These are phyloP conservation scores for Hyposoter dolosus DNA, from an alignment of 2,888 invertebrate species.

Conservation along the genomic window DNA sequence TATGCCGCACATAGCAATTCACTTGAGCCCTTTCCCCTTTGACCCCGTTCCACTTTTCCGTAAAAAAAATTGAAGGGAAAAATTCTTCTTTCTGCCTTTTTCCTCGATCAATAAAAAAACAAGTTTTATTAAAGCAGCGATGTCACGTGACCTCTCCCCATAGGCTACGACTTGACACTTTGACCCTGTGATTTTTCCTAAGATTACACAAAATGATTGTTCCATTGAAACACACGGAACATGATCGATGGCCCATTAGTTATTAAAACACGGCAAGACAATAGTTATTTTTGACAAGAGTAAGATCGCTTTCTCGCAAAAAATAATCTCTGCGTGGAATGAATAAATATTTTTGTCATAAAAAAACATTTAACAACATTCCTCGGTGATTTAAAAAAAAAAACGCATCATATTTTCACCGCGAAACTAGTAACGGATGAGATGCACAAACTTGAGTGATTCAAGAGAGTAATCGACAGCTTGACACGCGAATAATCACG, in stretches of 20 bases:
- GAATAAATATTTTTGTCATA: no score
- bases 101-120: constrained; percentile 8
- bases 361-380: no score
- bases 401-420: no score
- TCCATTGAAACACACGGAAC: neutral
- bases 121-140: neutral
- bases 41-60: constrained; percentile 39
- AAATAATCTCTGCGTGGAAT: no score
- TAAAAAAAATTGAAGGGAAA: constrained; percentile 45
- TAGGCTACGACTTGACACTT: neutral
- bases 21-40: constrained; percentile 12
- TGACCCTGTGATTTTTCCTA: neutral
- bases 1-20: neutral
- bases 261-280: neutral
- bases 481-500: no score
- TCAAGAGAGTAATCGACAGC: no score
- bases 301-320: no score
- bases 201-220: neutral
- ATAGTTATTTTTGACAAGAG: no score
- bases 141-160: neutral
- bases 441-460: no score
- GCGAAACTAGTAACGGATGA: no score
- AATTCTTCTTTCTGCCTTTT: neutral
- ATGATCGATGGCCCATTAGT: constrained; percentile 5
- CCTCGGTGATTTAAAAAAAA: no score